Conservation (phyloP, 2,888 invertebrate species). For the Hydraecia micacea region DNA sequence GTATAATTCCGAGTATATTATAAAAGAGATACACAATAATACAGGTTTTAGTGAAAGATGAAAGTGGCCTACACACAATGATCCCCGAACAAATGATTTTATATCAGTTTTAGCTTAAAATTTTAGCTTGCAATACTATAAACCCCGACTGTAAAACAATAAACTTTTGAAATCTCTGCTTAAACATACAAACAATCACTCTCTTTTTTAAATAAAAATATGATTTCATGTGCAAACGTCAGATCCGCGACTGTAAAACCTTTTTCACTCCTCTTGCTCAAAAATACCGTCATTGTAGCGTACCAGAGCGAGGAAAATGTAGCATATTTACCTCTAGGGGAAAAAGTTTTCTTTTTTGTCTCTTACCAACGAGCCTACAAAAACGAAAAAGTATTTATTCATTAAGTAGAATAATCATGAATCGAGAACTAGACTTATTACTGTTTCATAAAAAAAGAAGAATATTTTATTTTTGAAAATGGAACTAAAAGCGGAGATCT, state of each 20-base stretch:
- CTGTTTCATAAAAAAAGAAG: too few relatives aligned
- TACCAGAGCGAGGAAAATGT: too few relatives aligned
- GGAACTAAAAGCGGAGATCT: too few relatives aligned
- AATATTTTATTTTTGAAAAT: too few relatives aligned
- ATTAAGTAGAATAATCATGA: too few relatives aligned
- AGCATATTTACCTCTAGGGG: too few relatives aligned
- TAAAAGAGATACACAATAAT: neutral
- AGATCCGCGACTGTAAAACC: neutral
- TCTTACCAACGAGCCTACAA: too few relatives aligned
- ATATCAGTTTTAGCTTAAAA: neutral
- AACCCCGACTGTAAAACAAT: constrained; percentile 15
- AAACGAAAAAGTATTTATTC: too few relatives aligned
- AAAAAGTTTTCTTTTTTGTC: too few relatives aligned
- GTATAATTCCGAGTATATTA: neutral
- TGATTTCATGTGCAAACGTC: constrained; percentile 1
- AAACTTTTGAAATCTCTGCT: constrained; percentile 6
- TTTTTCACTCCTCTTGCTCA: too few relatives aligned
- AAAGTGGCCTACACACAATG: neutral
- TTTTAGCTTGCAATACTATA: constrained; percentile 11
- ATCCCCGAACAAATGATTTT: neutral
- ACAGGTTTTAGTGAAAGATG: neutral
- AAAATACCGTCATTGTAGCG: too few relatives aligned
- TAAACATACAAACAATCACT: constrained; percentile 17
- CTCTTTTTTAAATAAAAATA: constrained; percentile 16
- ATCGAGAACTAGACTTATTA: too few relatives aligned